phyloP scores from a whole-genome alignment of 2,113 vertebrate species.

The Odontesthes bonariensis region DNA sequence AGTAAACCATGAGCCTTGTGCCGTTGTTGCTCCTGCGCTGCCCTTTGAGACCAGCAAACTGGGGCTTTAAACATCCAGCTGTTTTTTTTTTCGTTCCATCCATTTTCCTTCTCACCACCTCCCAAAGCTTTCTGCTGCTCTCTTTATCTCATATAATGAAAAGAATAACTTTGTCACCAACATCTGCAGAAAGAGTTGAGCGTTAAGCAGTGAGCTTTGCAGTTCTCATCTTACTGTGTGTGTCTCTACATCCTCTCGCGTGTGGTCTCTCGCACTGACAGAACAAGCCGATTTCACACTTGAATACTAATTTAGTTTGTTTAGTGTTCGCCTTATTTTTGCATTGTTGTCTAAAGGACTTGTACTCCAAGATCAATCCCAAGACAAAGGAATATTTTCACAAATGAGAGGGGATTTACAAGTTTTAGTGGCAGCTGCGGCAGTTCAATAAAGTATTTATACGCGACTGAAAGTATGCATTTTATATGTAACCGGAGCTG shows the following conservation, averaged over 20 bases:
- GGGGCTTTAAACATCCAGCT: constrained; percentile 45
- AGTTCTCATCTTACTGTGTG: constrained; percentile 28
- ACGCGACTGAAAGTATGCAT: constrained; percentile 63
- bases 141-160: neutral
- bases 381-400: constrained; percentile 62
- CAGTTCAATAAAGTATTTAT: constrained; percentile 73
- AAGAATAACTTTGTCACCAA: constrained; percentile 37
- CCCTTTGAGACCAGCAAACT: constrained; percentile 54
- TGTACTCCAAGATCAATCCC: constrained; percentile 27
- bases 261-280: constrained; percentile 17
- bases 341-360: constrained; percentile 30
- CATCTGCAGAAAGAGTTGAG: constrained; percentile 59
- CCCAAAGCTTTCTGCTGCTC: too few species aligned
- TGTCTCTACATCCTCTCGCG: constrained; percentile 11
- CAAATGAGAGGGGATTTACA: constrained; percentile 64
- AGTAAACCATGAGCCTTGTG: constrained; percentile 53
- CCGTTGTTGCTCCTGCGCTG: constrained; percentile 23
- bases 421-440: constrained; percentile 66
- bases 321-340: constrained; percentile 18
- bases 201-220: constrained; percentile 17
- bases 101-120: neutral
- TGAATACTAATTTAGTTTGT: constrained; percentile 28
- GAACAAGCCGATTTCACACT: constrained; percentile 32
- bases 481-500: constrained; percentile 64
- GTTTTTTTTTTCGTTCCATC: constrained; percentile 1